Percentiles rank a stretch among this genome's conserved stretches.
Conservation (phyloP, 2,113 vertebrate species). For the Charina bottae region DNA sequence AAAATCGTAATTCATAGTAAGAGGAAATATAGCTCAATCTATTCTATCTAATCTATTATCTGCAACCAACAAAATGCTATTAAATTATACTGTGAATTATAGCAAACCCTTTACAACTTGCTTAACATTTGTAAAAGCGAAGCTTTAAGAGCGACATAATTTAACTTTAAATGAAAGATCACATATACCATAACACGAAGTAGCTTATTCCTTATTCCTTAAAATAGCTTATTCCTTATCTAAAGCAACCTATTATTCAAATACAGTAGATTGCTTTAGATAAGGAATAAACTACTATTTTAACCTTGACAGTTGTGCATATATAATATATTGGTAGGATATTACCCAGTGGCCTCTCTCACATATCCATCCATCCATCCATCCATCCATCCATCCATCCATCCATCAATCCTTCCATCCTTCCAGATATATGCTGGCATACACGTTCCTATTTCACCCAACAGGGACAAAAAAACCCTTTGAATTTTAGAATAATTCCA, state of each 20-base stretch:
- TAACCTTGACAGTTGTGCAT: background rate
- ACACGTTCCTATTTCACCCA: background rate
- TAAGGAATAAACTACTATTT: background rate
- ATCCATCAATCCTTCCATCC: background rate
- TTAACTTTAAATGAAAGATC: background rate
- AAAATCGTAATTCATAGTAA: no score
- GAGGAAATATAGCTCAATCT: no score
- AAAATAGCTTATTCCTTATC: no score
- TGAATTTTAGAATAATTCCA: background rate
- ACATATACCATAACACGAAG: background rate
- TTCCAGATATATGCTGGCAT: background rate
- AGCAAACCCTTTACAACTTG: background rate
- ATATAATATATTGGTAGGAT: background rate
- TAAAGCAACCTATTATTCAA: background rate
- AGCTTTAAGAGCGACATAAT: background rate
- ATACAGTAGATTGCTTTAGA: background rate
- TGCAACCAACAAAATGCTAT: background rate
- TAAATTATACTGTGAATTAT: background rate
- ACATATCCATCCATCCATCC: background rate
- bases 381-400: background rate
- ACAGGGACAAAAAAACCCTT: background rate
- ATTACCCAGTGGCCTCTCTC: background rate
- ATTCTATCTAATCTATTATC: no score
- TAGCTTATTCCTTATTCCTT: no score
- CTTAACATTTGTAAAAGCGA: background rate